A percentile compares a stretch with the other conserved stretches of the same genome.
These are phyloP conservation scores for Xiphorhynchus erythropygius DNA, from an alignment of 2,797 vertebrate species.

Conservation along the genomic window DNA sequence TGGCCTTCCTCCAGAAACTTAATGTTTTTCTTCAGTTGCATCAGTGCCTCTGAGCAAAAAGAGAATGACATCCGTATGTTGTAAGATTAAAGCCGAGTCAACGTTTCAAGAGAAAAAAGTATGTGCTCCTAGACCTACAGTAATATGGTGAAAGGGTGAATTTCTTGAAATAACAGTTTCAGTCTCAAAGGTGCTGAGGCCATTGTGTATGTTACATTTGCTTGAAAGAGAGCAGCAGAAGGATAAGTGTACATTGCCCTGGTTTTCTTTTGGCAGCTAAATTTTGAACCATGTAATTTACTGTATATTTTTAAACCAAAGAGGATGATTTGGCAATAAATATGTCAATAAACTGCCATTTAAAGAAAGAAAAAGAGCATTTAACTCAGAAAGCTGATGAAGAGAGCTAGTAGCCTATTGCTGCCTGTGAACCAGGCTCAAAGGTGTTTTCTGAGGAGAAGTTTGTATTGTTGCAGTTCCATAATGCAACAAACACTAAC, in stretches of 20 bases:
- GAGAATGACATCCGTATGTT: constrained; percentile 51
- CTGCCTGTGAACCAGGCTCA: background rate
- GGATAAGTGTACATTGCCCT: background rate
- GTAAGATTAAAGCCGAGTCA: constrained; percentile 35
- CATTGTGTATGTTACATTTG: background rate
- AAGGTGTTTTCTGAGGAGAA: background rate
- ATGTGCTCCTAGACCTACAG: background rate
- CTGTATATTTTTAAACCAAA: background rate
- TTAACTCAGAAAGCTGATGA: background rate
- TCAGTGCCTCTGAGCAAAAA: constrained; percentile 40
- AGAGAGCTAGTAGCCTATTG: background rate
- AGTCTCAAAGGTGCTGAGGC: background rate
- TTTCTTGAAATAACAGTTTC: background rate
- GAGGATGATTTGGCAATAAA: background rate
- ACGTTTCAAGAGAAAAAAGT: constrained; percentile 21
- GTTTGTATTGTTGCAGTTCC: background rate
- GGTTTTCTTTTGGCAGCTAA: background rate
- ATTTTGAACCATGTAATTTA: background rate
- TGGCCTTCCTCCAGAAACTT: constrained; percentile 32
- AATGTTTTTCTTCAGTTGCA: constrained; percentile 57
- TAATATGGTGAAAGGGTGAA: background rate
- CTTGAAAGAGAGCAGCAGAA: background rate
- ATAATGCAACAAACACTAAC: background rate
- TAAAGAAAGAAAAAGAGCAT: background rate
- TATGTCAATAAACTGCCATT: background rate